Evolutionary conservation across 1,140 invertebrate species (phyloP).

Genomic region (Samia ricini): DNA sequence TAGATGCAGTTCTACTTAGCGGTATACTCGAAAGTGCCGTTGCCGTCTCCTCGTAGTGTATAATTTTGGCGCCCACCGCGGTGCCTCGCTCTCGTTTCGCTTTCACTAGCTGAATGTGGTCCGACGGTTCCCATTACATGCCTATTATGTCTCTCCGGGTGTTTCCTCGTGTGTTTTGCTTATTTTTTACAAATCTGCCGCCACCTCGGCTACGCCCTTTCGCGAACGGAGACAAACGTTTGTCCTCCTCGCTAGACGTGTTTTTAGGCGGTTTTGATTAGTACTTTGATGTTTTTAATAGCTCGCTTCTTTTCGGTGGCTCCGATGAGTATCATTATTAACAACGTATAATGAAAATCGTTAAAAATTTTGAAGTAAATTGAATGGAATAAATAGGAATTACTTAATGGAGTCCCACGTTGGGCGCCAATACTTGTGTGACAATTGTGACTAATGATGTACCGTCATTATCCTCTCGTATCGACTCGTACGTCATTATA

Average conservation of each 20-base stretch:
- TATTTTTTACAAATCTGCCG: not conserved
- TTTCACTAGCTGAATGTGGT: constrained; percentile 58
- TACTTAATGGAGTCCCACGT: constrained; percentile 18
- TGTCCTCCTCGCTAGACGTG: not conserved
- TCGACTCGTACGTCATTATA: constrained; percentile 38
- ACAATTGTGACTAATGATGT: constrained; percentile 62
- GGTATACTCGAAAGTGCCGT: not conserved
- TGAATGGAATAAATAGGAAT: no score
- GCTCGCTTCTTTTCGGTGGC: not conserved
- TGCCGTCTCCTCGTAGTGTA: constrained; percentile 11
- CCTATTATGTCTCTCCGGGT: constrained; percentile 52
- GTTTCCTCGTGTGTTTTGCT: constrained; percentile 2
- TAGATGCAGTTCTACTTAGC: not conserved
- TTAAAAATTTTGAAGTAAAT: no score
- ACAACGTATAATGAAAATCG: no score
- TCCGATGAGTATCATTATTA: not conserved
- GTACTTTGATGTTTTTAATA: not conserved
- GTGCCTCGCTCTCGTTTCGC: constrained; percentile 45
- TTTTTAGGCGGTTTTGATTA: constrained; percentile 5
- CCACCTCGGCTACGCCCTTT: not conserved
- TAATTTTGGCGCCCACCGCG: constrained; percentile 51
- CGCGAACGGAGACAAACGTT: not conserved
- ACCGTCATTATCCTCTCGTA: constrained; percentile 50
- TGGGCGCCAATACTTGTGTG: constrained; percentile 35
- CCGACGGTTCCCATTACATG: constrained; percentile 58